These are phyloP conservation scores for Drosophila lutescens DNA, from an alignment of 2,888 invertebrate genomes.

Conservation along the genomic window DNA sequence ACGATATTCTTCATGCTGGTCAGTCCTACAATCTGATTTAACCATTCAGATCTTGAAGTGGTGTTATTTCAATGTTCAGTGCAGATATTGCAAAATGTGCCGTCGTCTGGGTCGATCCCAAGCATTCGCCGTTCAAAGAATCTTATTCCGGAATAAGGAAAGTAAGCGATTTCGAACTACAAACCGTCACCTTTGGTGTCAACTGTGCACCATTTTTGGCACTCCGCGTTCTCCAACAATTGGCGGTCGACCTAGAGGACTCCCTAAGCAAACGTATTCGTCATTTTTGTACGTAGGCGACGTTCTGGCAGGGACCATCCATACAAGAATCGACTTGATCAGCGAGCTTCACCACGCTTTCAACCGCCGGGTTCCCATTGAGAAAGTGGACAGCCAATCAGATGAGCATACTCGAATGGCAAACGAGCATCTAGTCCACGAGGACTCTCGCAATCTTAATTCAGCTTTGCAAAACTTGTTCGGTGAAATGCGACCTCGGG, in stretches of 20 bases:
- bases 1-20: not conserved
- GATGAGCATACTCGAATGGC: not conserved
- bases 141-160: not conserved
- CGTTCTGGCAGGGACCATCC: slow-evolving; percentile 1
- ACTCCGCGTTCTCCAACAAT: not conserved
- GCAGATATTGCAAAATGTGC: not conserved
- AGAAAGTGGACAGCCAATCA: not conserved
- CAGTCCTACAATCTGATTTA: not conserved
- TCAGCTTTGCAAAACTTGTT: not conserved
- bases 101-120: not conserved
- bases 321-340: not conserved
- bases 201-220: not conserved
- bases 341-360: not conserved
- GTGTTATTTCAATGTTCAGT: not conserved
- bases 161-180: not conserved
- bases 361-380: not conserved
- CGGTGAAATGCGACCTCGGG: not conserved
- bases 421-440: not conserved
- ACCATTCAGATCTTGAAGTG: not conserved
- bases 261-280: not conserved
- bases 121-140: not conserved
- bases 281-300: not conserved
- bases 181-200: not conserved
- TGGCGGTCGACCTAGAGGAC: not conserved
- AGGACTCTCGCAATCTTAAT: not conserved